These are phyloP conservation scores for Corella eumyota DNA, from an alignment of 23 tunicate species.

Conservation along the genomic window DNA sequence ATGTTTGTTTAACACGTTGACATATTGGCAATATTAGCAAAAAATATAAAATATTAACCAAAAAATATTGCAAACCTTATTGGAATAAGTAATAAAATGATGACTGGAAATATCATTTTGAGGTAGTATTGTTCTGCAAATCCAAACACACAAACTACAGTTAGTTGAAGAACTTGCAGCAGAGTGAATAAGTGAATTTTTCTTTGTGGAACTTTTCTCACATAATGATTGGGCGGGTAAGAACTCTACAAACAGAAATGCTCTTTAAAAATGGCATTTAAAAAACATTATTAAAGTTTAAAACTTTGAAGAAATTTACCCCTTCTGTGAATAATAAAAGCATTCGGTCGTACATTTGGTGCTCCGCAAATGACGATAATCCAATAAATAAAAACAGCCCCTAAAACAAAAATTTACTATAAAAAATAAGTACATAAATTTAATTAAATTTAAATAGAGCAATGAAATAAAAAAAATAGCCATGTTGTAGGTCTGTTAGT, in stretches of 20 bases:
- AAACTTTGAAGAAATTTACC: too few relatives aligned
- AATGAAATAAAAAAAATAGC: too few relatives aligned
- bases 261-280: too few relatives aligned
- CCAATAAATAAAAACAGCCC: conserved; percentile 88
- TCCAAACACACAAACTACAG: conserved; percentile 60
- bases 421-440: too few relatives aligned
- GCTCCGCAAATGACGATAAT: conserved; percentile 66
- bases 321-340: conserved; percentile 87
- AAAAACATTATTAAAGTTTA: too few relatives aligned
- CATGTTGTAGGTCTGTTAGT: too few relatives aligned
- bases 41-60: background rate
- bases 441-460: too few relatives aligned
- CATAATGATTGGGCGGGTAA: conserved; percentile 85
- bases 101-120: conserved; percentile 92
- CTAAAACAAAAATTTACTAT: too few relatives aligned
- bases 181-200: conserved; percentile 76
- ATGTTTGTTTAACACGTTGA: too few relatives aligned
- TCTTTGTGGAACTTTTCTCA: conserved; percentile 88
- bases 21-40: too few relatives aligned
- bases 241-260: conserved; percentile 48
- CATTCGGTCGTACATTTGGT: conserved; percentile 87
- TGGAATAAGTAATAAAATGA: conserved; percentile 86
- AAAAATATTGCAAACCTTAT: conserved; percentile 43
- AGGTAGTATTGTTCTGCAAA: conserved; percentile 66
- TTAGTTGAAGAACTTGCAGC: conserved; percentile 46